Conservation (phyloP, 2,888 invertebrate species). For the Tinea semifulvella region DNA sequence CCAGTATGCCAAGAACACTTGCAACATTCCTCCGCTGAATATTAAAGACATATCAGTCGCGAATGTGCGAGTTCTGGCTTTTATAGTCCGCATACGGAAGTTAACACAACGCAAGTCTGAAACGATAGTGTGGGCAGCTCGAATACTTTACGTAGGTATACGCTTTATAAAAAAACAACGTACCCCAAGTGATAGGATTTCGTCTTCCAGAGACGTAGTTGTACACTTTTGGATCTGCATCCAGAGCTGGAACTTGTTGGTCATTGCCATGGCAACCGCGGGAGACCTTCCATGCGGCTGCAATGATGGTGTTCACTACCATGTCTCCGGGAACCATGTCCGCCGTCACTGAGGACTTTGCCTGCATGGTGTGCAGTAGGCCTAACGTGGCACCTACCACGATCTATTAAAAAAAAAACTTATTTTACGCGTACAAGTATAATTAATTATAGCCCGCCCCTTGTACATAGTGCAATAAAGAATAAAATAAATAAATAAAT, state of each 20-base stretch:
- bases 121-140: too few relatives aligned
- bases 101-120: too few relatives aligned
- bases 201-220: constrained; percentile 85
- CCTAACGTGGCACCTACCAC: constrained; percentile 73
- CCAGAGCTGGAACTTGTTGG: constrained; percentile 40
- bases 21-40: too few relatives aligned
- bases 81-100: too few relatives aligned
- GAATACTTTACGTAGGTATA: too few relatives aligned
- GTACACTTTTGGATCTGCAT: constrained; percentile 69
- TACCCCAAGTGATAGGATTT: constrained; percentile 80
- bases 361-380: constrained; percentile 74
- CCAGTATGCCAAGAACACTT: too few relatives aligned
- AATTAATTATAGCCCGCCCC: too few relatives aligned
- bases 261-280: constrained; percentile 43
- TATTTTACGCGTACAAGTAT: too few relatives aligned
- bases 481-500: too few relatives aligned
- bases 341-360: constrained; percentile 68
- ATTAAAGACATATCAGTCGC: too few relatives aligned
- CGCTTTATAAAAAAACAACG: constrained; percentile 25
- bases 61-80: too few relatives aligned
- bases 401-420: constrained; percentile 34
- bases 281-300: constrained; percentile 18
- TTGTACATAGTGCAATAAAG: too few relatives aligned
- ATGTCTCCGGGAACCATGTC: constrained; percentile 43
- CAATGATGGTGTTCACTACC: constrained; percentile 19